Conservation (phyloP, 2,113 vertebrate species). For the Perognathus longimembris region DNA sequence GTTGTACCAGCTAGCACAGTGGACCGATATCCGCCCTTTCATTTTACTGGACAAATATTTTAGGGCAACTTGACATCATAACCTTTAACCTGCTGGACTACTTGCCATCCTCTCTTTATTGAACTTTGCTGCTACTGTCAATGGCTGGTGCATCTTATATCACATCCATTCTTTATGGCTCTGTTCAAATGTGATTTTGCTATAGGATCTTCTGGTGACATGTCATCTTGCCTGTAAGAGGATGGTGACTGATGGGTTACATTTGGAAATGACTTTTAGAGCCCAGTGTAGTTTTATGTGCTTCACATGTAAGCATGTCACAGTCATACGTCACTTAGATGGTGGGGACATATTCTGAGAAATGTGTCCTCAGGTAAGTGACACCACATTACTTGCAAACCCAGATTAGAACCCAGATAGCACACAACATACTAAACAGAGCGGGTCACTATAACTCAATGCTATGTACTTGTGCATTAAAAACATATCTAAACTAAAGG, state of each 20-base stretch:
- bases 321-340: not conserved
- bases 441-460: not conserved
- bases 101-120: not conserved
- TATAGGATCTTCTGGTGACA: not conserved
- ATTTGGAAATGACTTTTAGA: not conserved
- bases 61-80: not conserved
- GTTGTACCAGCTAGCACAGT: not conserved
- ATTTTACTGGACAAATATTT: not conserved
- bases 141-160: not conserved
- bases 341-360: not conserved
- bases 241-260: slow-evolving; percentile 5
- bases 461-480: not conserved
- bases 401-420: no score
- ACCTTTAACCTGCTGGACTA: not conserved
- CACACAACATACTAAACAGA: not conserved
- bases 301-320: not conserved
- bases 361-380: no score
- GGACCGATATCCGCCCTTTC: not conserved
- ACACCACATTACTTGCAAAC: no score
- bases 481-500: not conserved
- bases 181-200: slow-evolving; percentile 33
- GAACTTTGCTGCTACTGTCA: not conserved
- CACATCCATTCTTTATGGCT: slow-evolving; percentile 9
- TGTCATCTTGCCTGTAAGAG: not conserved
- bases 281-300: not conserved